Evolutionary conservation across 2,888 invertebrate species (phyloP).

Genomic region (Sepiola atlantica): DNA sequence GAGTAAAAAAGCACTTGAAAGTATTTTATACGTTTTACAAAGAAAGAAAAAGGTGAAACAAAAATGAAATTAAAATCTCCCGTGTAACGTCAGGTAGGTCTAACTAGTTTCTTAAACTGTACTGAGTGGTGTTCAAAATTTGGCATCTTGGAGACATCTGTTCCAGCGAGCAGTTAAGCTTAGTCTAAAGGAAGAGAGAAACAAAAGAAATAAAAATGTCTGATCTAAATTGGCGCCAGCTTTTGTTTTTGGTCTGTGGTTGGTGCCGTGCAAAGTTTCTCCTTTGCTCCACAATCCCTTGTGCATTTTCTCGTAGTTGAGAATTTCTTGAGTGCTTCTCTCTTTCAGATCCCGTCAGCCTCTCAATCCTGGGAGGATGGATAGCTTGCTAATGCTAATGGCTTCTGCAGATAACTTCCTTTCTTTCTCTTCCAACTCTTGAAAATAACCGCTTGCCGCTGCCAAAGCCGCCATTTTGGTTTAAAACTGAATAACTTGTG

Average conservation of each 20-base stretch:
- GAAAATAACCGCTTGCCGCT: not conserved
- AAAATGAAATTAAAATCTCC: no score
- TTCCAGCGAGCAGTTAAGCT: not conserved
- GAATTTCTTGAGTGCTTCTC: not conserved
- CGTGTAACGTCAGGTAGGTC: no score
- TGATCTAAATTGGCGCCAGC: not conserved
- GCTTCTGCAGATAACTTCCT: not conserved
- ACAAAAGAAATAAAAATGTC: not conserved
- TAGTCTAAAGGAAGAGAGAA: not conserved
- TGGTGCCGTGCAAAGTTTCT: not conserved
- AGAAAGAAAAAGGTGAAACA: no score
- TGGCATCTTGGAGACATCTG: constrained; percentile 11
- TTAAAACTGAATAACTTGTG: not conserved
- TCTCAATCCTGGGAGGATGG: not conserved
- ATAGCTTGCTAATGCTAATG: not conserved
- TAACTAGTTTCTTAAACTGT: not conserved
- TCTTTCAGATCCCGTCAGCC: not conserved
- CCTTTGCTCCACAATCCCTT: not conserved
- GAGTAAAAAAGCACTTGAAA: no score
- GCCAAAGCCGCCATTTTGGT: not conserved
- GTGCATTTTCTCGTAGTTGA: not conserved
- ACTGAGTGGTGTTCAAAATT: not conserved
- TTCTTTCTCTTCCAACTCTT: not conserved
- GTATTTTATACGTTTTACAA: no score
- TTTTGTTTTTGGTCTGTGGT: not conserved